Evolutionary conservation across 2,113 vertebrate species (phyloP), one percentile per base, ranked within the genome.

Genomic region (Caranx ignobilis): DNA sequence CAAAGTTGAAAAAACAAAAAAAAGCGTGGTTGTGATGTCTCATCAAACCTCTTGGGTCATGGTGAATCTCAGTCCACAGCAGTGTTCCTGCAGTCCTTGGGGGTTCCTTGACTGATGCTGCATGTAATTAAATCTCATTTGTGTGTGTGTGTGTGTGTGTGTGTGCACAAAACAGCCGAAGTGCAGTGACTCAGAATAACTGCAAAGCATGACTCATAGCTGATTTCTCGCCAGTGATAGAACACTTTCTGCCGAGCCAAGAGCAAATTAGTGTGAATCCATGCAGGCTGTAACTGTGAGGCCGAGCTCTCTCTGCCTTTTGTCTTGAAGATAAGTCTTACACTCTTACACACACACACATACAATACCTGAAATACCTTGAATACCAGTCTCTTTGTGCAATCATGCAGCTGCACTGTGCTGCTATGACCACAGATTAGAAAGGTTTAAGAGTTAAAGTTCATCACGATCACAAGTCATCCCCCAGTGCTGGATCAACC

Each of bases 131-230:
- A 37, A 39, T 59, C 61, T 35, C 21, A 56, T 11, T 41, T 16
- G 19, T 26, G 26, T 26, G 26, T 26, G 26, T 26, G 26, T 26
- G 26, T n/a, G 54, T 34, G 43, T 66, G 37, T 73, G 52, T 60
- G 12, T 57, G 26, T 52, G 71, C 50, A 19, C 11, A 4, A 43
- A 4, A 21, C 57, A 70, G 60, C 39, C 31, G 32, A 70, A 63
- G 72, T 41, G 79, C 48, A n/a, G 4, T 47, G 56, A 55, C 63
- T 81, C 56, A 45, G 70, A 66, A 34, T 55, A 47, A 43, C 32
- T 31, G 57, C 3, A 34, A 57, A 21, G 37, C 59, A 19, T 50
- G 65, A 71, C 19, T 21, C 12, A 6, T 62, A 15, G 48, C 41
- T 50, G 18, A n/a, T 41, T 59, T 59, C 5, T 21, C 32, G 50